Base-by-base conservation (phyloP, 1,140 invertebrate genomes). In the Heterodera schachtii region DNA sequence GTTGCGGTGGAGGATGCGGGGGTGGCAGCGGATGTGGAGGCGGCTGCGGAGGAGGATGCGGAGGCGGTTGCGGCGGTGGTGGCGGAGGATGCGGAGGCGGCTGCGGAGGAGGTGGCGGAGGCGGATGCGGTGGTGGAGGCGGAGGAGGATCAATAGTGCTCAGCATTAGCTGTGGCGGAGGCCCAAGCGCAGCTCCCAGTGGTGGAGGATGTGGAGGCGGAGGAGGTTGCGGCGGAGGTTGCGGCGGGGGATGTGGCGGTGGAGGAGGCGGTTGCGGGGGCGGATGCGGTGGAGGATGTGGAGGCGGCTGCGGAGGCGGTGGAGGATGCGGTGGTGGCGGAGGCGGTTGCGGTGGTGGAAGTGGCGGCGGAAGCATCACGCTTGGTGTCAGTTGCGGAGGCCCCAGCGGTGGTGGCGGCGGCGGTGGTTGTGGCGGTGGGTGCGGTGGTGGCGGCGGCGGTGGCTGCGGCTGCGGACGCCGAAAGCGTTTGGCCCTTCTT, bases 401-500 rank as follows among this genome's bases (percentile, higher is more conserved):
- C n/a, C 19, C 60, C 90, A 89, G 73, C 64, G 41, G 73, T 8
- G n/a, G 73, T 41, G 73, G 73, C n/a, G n/a, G 73, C n/a, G 8
- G 73, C 7, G 73, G 73, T 41, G n/a, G 73, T 21, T n/a, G 73
- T 6, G 3, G 73, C 31, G 73, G 73, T 8, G 73, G 73, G 8
- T 19, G 73, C 19, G 46, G 73, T 8, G 73, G 73, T 8, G 52
- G 46, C 19, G 4, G 46, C 7, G n/a, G 47, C 31, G n/a, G 21
- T 3, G 21, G 9, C 31, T 74, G 47, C 47, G 73, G 73, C 7
- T 74, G 43, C 31, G 73, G 73, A 49, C 47, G 73, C 47, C 47
- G 73, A 74, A 74, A 74, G 73, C 41, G 73, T 46, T 74, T 74
- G 73, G 73, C 73, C 31, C 73, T 74, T 1, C 57, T 74, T 11